Base-by-base conservation (phyloP, 2,113 vertebrate genomes). In the Xiphorhynchus elegans region DNA sequence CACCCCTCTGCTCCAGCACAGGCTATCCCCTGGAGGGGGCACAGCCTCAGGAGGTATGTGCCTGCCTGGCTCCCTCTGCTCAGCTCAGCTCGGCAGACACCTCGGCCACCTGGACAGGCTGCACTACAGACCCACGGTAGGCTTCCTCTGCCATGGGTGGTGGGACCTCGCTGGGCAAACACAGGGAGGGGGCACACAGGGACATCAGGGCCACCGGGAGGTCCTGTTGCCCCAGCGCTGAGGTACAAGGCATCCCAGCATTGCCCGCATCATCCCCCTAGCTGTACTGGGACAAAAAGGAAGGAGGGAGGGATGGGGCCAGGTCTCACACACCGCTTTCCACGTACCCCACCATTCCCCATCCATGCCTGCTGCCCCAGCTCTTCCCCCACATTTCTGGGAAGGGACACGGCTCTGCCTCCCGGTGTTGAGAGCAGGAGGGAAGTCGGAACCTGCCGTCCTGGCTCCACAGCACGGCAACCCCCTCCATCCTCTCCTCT, bases 231-330 rank as follows among this genome's bases (percentile, higher is more conserved):
- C 67, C 77, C 2, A 2, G 15, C 1, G 1, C 40, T 55, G 53
- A 52, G 15, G 39, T 67, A 37, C 35, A 44, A 21, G 31, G 17
- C 31, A 72, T 9, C 42, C 28, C 50, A 53, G 7, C 0, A 5
- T 42, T 33, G 35, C 33, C 0, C 0, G 25, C 7, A 6, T 50
- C 74, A 59, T 16, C 6, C 15, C 18, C 10, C 2, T 13, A n/a
- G 10, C 35, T 0, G 0, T 13, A 16, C 7, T 5, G 19, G 78
- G 35, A 39, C 59, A 69, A 0, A 0, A 2, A 17, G n/a, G 9
- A 81, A 6, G 8, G 33, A 89, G 13, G 12, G 21, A 89, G 11
- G 12, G 25, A 82, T 21, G 25, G 12, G 46, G 8, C 52, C 39
- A 40, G 12, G 18, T 40, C 37, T 56, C 42, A 52, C 33, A 21